These are phyloP conservation scores for Neuroscelio doddi DNA, from an alignment of 2,888 invertebrate species.

Conservation along the genomic window DNA sequence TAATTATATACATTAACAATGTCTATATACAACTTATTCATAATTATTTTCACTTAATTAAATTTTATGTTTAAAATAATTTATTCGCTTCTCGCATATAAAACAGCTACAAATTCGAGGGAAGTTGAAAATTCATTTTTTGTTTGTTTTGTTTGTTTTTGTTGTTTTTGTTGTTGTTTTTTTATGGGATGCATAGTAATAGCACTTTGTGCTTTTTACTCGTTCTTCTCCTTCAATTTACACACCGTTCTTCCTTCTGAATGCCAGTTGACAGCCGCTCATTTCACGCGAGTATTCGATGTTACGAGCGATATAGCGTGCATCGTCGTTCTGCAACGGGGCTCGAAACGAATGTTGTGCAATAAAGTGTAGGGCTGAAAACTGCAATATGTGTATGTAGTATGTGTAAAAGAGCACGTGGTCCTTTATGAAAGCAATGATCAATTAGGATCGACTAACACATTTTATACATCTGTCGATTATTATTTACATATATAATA, in stretches of 20 bases:
- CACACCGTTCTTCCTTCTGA: conserved; percentile 48
- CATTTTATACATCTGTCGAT: conserved; percentile 45
- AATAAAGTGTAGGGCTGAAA: conserved; percentile 49
- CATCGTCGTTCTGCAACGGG: conserved; percentile 40
- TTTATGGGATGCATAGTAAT: conserved; percentile 35
- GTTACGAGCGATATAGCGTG: conserved; percentile 46
- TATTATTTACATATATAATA: no score
- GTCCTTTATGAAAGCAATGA: conserved; percentile 47
- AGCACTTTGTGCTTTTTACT: conserved; percentile 42
- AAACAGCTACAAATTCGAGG: conserved; percentile 5
- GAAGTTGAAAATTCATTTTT: neutral
- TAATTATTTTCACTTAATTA: no score
- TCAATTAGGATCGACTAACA: conserved; percentile 41
- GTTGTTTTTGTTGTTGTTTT: no score
- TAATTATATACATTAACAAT: no score
- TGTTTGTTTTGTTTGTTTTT: no score
- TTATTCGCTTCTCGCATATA: neutral
- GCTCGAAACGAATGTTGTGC: conserved; percentile 43
- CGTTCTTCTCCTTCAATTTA: conserved; percentile 45
- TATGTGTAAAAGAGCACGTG: conserved; percentile 41
- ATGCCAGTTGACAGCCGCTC: conserved; percentile 47
- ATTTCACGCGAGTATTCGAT: conserved; percentile 44
- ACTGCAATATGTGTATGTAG: conserved; percentile 40
- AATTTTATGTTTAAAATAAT: no score
- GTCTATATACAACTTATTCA: no score